phyloP scores from a whole-genome alignment of 2,797 vertebrate species.

The Chrysocyon brachyurus region DNA sequence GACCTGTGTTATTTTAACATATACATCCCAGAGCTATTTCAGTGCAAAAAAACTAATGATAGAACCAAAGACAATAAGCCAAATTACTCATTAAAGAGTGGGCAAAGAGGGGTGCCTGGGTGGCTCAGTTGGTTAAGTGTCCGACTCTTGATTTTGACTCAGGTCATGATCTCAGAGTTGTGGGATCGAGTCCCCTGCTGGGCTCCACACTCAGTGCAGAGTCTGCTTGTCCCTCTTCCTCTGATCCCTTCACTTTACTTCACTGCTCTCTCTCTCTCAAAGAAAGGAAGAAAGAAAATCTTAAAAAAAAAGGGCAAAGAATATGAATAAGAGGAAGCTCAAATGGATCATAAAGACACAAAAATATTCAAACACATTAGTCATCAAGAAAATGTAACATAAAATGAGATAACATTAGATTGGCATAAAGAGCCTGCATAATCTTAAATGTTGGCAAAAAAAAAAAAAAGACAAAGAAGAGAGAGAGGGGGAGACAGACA shows the following conservation, averaged over 20 bases:
- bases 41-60: conserved; percentile 20
- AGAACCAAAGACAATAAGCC: conserved; percentile 4
- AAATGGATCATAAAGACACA: not conserved
- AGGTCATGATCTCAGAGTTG: not conserved
- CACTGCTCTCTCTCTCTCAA: not conserved
- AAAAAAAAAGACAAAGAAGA: not conserved
- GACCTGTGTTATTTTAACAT: conserved; percentile 29
- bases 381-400: conserved; percentile 4
- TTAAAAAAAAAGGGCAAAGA: not conserved
- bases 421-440: not conserved
- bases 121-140: not conserved
- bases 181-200: not conserved
- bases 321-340: not conserved
- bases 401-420: not conserved
- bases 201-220: not conserved
- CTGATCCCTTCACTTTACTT: not conserved
- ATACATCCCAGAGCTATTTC: not conserved
- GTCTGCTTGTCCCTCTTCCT: not conserved
- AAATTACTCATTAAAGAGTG: conserved; percentile 23
- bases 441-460: not conserved
- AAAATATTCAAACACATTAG: not conserved
- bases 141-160: not conserved
- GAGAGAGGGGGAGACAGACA: not conserved
- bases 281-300: not conserved
- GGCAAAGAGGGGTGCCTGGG: not conserved